Conservation (phyloP, 2,113 vertebrate genomes). For the Syngnathus typhle region DNA sequence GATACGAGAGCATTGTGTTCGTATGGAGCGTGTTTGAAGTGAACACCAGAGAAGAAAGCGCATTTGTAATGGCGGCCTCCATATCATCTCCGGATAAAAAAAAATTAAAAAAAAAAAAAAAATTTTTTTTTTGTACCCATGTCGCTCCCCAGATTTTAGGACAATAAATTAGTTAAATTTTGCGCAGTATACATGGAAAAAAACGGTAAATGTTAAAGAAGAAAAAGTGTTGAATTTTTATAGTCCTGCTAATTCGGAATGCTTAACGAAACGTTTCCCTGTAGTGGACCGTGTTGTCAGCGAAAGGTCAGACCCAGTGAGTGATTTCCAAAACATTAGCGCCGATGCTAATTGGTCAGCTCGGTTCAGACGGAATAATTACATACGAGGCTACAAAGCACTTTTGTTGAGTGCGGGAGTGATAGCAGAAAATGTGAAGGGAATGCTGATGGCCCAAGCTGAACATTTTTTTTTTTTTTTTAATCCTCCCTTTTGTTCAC, state of each 20-base stretch:
- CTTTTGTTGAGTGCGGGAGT: conserved; percentile 38
- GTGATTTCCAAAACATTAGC: conserved; percentile 5
- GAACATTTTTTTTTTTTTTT: conserved; percentile 35
- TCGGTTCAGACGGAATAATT: conserved; percentile 70
- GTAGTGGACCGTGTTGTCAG: background rate
- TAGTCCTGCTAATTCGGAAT: conserved; percentile 9
- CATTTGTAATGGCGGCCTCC: too few relatives aligned
- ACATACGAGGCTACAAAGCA: conserved; percentile 50
- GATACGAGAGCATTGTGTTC: too few relatives aligned
- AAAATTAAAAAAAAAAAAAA: too few relatives aligned
- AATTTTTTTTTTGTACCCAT: too few relatives aligned
- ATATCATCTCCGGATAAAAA: too few relatives aligned
- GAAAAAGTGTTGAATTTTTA: background rate
- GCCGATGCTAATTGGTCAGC: conserved; percentile 50
- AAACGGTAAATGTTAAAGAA: background rate
- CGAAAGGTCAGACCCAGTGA: background rate
- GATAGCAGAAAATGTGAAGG: conserved; percentile 56
- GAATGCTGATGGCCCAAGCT: conserved; percentile 61
- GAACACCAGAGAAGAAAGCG: too few relatives aligned
- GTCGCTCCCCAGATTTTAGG: too few relatives aligned
- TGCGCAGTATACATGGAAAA: too few relatives aligned
- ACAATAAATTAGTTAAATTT: too few relatives aligned
- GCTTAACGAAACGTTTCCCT: conserved; percentile 16
- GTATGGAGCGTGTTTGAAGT: too few relatives aligned
- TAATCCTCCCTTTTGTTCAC: conserved; percentile 59